Base-by-base conservation (phyloP, 2,888 invertebrate species). In the Aphrophora alni region DNA sequence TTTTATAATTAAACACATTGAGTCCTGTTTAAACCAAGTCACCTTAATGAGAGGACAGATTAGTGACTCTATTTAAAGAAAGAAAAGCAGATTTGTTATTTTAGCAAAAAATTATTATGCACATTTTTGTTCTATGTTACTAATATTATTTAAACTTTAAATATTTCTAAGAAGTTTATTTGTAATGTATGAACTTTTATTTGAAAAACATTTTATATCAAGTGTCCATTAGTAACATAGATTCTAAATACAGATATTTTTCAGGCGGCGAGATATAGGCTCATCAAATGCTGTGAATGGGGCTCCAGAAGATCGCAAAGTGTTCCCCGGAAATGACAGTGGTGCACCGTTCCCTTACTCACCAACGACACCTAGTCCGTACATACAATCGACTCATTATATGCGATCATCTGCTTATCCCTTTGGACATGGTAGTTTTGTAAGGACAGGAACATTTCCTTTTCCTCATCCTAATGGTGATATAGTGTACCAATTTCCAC, bases 381-480 rank as follows among this genome's bases (percentile, higher is more conserved):
- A 71, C 68, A 26, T 80, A 24, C 80, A 77, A 21, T 76, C 72
- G n/a, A 25, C 77, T 2, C 74, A 80, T n/a, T 77, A 80, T 72
- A 38, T 72, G 21, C 44, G 80, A 10, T 68, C 76, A 27, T 70
- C 79, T 70, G 76, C 81, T 17, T 74, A 77, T 74, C 78, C 75
- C 68, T 79, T 76, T 59, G 76, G 69, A 33, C 77, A 80, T 8
- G 59, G 76, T n/a, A 69, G 72, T 51, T 82, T 80, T 77, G 80
- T 82, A 28, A 59, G 82, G 33, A 59, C 82, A 0, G 8, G 7
- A 14, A 38, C 79, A 7, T 82, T 73, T 73, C 28, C 82, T 80
- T 27, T 82, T 82, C 75, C 90, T 90, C 26, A 59, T 44, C 44
- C 44, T 82, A 91, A 91, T 84, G 91, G 90, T 81, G 91, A 91